Base-by-base conservation (phyloP, 2,113 vertebrate genomes). In the Actinemys pallida region DNA sequence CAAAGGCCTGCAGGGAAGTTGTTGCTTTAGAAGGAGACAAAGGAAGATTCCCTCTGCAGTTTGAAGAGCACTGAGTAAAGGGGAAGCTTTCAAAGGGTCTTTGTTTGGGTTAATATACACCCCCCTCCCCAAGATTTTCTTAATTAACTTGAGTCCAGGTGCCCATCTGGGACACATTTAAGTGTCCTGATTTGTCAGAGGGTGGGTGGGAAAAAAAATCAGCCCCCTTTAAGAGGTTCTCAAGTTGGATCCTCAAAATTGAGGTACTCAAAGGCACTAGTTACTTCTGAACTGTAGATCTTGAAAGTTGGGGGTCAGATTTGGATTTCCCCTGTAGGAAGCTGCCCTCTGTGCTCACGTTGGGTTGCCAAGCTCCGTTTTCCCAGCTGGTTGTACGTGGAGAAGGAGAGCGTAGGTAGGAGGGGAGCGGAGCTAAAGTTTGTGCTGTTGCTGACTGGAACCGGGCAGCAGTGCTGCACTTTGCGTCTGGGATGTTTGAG, bases 401-500 rank as follows among this genome's bases (percentile, higher is more conserved):
- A 17, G 31, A 4, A 56, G 54, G 54, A 56, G 59, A 2, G 62
- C 7, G 57, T 27, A 14, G 10, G 12, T 31, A 65, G 62, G 59
- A 4, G 22, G 24, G 24, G 53, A 54, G 50, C 3, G 27, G 25
- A 69, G 65, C 4, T 2, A 8, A 39, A 1, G 65, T n/a, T 19
- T 8, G 17, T 4, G 8, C n/a, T 19, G 17, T 19, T 17, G 35
- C 31, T n/a, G 62, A 35, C 35, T 35, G 31, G 57, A 17, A 20
- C 62, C 2, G 35, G 35, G 31, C 35, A 8, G 16, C 35, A 10
- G 8, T 8, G 16, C 31, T 19, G 14, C 62, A 35, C 62, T 65
- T 65, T 8, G 31, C 1, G 3, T 7, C 29, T 16, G 13, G 16
- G 62, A n/a, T 3, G 1, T n/a, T 5, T 9, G 35, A 4, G 35